Evolutionary conservation across 2,888 invertebrate genomes (phyloP), one percentile per base, ranked within the genome.

Genomic region (Leptinotarsa peninsularis): DNA sequence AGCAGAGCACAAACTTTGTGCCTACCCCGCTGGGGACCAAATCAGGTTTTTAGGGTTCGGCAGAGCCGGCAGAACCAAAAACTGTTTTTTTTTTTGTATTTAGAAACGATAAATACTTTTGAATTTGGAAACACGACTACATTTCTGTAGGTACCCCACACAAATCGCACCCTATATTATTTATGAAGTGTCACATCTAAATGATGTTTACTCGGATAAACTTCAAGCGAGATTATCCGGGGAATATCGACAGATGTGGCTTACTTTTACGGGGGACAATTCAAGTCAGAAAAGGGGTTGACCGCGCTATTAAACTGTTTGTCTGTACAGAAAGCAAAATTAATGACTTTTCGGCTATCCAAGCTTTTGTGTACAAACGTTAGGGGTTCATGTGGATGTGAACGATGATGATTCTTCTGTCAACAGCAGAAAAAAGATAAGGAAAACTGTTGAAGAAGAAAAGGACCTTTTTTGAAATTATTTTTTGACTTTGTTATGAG

Each of bases 241-340:
- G 78, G 78, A 79, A 75, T 79, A 83, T 82, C 83, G 84, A 82
- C 84, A 84, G 84, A 84, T 84, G 84, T 83, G 84, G 82, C 83
- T 83, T 83, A 82, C 83, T 84, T 83, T 74, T 76, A 77, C 78
- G 79, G 81, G 80, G 75, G 43, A 72, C 71, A 71, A 78, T 72
- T 49, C 75, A 70, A 60, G 50, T 56, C 72, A 63, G 75, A 54
- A 74, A 84, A 83, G 82, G 83, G 84, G 82, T 84, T 84, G 83
- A 82, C 82, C 82, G 66, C 76, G 80, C 82, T 81, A 83, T 83
- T 82, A 82, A 79, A 77, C 78, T 81, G 79, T 82, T 81, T 82
- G 78, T 76, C 43, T 43, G 72, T 78, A 80, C 72, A 77, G 78
- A 78, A 82, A 81, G 80, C 78, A 81, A 82, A 82, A 83, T 83